Evolutionary conservation across 2,113 vertebrate species (phyloP).

Genomic region (Pituophis catenifer): DNA sequence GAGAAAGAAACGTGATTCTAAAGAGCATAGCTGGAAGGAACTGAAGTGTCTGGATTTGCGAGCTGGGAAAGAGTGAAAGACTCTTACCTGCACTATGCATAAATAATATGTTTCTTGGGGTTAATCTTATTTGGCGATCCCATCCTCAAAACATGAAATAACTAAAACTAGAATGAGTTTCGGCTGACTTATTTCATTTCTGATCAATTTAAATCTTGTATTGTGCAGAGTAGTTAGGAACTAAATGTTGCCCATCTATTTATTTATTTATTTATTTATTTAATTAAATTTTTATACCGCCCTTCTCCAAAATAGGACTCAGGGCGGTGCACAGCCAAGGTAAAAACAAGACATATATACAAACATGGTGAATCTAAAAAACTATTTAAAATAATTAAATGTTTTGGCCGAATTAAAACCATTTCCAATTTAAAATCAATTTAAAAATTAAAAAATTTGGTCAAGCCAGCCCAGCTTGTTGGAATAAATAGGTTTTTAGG

Average conservation of each 20-base stretch:
- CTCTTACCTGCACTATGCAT: background rate
- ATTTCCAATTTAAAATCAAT: no score
- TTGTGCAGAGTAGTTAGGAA: background rate
- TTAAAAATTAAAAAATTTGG: no score
- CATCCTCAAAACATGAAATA: background rate
- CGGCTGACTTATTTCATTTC: background rate
- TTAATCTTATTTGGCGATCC: background rate
- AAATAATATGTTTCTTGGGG: background rate
- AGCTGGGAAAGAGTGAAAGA: background rate
- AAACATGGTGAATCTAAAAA: no score
- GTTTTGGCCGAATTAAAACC: no score
- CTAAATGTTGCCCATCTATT: background rate
- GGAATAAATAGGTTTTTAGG: no score
- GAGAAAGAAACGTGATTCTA: background rate
- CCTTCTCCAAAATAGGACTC: no score
- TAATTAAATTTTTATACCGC: no score
- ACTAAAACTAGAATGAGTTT: background rate
- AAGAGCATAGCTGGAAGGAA: background rate
- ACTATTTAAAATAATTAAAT: no score
- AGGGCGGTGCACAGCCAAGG: no score
- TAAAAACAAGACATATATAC: no score
- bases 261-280: no score
- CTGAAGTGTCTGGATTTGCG: background rate
- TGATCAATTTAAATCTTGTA: background rate
- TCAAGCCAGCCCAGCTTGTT: no score